phyloP scores from a whole-genome alignment of 2,888 invertebrate species.

The Gasteruption jaculator region DNA sequence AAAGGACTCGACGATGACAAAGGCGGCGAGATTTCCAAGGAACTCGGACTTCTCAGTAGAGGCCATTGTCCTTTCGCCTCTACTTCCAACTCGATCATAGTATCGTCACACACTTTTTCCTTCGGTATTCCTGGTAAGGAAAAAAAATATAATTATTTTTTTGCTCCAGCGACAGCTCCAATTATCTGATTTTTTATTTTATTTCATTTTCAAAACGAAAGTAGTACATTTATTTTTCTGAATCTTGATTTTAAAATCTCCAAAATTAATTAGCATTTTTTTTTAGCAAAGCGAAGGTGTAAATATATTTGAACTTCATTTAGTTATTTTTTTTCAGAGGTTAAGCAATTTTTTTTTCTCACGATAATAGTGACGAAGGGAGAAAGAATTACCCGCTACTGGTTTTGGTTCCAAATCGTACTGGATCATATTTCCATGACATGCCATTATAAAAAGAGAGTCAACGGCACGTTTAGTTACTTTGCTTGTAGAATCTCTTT shows the following conservation, averaged over 20 bases:
- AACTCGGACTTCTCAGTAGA: slow-evolving; percentile 63
- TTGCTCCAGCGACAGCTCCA: too few relatives aligned
- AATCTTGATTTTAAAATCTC: background rate
- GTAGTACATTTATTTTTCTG: background rate
- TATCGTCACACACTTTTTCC: slow-evolving; percentile 82
- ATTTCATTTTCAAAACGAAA: too few relatives aligned
- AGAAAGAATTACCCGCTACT: slow-evolving; percentile 51
- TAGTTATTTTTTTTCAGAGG: too few relatives aligned
- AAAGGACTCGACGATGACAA: slow-evolving; percentile 68
- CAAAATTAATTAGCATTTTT: slow-evolving; percentile 6
- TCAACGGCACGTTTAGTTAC: slow-evolving; percentile 62
- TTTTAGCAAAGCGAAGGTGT: slow-evolving; percentile 6
- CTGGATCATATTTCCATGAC: slow-evolving; percentile 82
- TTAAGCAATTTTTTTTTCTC: too few relatives aligned
- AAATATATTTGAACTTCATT: too few relatives aligned
- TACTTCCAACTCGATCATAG: slow-evolving; percentile 79
- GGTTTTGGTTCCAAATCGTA: slow-evolving; percentile 80
- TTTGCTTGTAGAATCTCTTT: slow-evolving; percentile 45
- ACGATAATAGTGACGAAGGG: background rate
- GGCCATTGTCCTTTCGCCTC: slow-evolving; percentile 89
- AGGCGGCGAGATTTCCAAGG: slow-evolving; percentile 72
- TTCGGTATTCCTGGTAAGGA: slow-evolving; percentile 63
- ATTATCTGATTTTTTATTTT: too few relatives aligned
- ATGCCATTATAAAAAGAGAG: slow-evolving; percentile 86
- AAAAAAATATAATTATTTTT: slow-evolving; percentile 7